Conservation (phyloP, 2,888 invertebrate genomes). For the Troides oblongomaculatus region DNA sequence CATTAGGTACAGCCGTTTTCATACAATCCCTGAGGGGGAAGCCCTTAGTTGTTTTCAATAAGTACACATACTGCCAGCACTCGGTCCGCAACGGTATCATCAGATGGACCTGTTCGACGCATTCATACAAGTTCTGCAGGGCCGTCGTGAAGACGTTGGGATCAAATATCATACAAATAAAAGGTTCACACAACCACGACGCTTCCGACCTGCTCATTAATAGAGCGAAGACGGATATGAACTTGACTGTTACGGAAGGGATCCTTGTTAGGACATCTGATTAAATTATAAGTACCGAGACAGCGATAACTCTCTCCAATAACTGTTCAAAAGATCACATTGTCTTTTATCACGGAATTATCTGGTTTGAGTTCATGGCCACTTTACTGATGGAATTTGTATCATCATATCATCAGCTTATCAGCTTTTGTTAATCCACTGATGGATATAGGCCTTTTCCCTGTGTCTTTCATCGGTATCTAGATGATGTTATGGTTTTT, state of each 20-base stretch:
- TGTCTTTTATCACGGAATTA: too few relatives aligned
- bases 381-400: too few relatives aligned
- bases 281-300: not conserved
- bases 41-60: conserved; percentile 61
- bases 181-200: conserved; percentile 68
- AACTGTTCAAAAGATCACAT: too few relatives aligned
- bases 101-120: conserved; percentile 72
- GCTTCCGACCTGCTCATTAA: conserved; percentile 62
- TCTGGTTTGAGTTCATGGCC: too few relatives aligned
- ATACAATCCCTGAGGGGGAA: conserved; percentile 67
- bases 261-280: conserved; percentile 22
- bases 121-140: conserved; percentile 70
- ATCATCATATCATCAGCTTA: too few relatives aligned
- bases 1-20: conserved; percentile 52
- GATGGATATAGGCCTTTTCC: too few relatives aligned
- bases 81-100: conserved; percentile 57
- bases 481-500: too few relatives aligned
- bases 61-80: conserved; percentile 68
- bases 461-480: too few relatives aligned
- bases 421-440: too few relatives aligned
- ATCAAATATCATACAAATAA: conserved; percentile 58
- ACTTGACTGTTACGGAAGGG: conserved; percentile 34
- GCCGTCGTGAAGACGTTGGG: conserved; percentile 68
- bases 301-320: not conserved
- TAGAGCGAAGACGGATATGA: conserved; percentile 35